phyloP scores from a whole-genome alignment of 2,888 invertebrate species.

The Nomada ferruginata region DNA sequence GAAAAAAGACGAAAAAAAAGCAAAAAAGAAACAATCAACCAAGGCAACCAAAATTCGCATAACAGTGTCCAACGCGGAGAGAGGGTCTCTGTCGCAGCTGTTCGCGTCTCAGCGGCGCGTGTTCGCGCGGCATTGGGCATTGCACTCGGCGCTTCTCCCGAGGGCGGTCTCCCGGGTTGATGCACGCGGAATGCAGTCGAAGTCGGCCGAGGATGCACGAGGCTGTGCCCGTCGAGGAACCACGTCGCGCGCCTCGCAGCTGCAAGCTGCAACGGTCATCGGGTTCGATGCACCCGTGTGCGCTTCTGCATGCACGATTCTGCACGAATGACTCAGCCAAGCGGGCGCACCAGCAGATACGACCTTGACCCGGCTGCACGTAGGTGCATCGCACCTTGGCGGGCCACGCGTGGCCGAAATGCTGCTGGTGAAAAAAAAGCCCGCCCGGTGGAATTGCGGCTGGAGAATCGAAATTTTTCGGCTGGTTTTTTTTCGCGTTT shows the following conservation, averaged over 20 bases:
- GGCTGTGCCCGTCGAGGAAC: constrained; percentile 54
- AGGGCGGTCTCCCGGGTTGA: constrained; percentile 79
- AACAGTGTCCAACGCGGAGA: constrained; percentile 22
- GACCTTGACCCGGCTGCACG: constrained; percentile 83
- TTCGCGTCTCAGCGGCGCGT: constrained; percentile 61
- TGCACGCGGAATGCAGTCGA: constrained; percentile 80
- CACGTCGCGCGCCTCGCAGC: constrained; percentile 70
- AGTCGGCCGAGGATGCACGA: constrained; percentile 70
- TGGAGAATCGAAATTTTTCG: background rate
- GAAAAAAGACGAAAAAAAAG: background rate
- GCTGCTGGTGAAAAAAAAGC: constrained; percentile 11
- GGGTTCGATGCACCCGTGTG: constrained; percentile 82
- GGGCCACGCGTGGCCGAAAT: constrained; percentile 40
- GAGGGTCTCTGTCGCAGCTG: constrained; percentile 62
- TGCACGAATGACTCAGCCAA: constrained; percentile 81
- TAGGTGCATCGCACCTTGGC: constrained; percentile 80
- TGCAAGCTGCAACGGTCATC: constrained; percentile 83
- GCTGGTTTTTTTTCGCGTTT: background rate
- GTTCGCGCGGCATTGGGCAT: constrained; percentile 74
- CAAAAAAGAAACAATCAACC: background rate
- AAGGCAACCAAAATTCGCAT: constrained; percentile 39
- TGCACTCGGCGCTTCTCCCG: constrained; percentile 79
- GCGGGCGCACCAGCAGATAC: constrained; percentile 76
- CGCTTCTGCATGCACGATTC: constrained; percentile 75
- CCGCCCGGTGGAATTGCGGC: background rate